phyloP scores from a whole-genome alignment of 2,113 vertebrate genomes.

The Lepisosteus osseus region DNA sequence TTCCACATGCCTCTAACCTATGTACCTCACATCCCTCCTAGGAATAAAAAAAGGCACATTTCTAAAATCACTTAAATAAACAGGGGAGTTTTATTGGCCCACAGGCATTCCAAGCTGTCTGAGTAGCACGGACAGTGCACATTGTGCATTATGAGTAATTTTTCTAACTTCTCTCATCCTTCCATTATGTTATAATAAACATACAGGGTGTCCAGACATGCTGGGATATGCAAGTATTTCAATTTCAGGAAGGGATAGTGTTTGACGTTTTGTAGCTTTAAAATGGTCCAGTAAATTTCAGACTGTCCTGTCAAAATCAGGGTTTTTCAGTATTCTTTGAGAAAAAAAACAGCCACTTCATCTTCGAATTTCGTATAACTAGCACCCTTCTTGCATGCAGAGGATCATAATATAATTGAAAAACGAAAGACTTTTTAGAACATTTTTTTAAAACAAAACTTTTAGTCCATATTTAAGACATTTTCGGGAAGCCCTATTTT shows the following conservation, averaged over 20 bases:
- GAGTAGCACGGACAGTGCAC: constrained; percentile 38
- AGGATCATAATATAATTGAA: too few species aligned
- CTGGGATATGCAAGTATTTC: constrained; percentile 3
- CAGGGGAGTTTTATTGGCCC: constrained; percentile 43
- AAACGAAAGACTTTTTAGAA: too few species aligned
- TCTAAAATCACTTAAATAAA: constrained; percentile 48
- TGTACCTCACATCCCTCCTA: background rate
- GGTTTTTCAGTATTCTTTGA: background rate
- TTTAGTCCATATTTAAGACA: too few species aligned
- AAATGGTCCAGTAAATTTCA: background rate
- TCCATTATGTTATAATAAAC: constrained; percentile 26
- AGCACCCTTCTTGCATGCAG: too few species aligned
- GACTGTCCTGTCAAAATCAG: background rate
- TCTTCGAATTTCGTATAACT: too few species aligned
- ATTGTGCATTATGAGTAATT: constrained; percentile 28
- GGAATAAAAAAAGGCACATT: constrained; percentile 17
- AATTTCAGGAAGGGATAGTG: background rate
- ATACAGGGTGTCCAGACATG: constrained; percentile 8
- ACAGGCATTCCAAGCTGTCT: constrained; percentile 44
- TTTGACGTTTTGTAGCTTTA: constrained; percentile 19
- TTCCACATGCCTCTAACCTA: background rate
- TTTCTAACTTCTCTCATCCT: constrained; percentile 34
- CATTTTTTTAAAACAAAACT: too few species aligned
- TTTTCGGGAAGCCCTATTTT: too few species aligned
- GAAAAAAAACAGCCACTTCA: too few species aligned